A percentile compares a stretch with the other conserved stretches of the same genome.
Evolutionary conservation across 2,888 invertebrate species (phyloP).

Genomic region (Dicycla oo): DNA sequence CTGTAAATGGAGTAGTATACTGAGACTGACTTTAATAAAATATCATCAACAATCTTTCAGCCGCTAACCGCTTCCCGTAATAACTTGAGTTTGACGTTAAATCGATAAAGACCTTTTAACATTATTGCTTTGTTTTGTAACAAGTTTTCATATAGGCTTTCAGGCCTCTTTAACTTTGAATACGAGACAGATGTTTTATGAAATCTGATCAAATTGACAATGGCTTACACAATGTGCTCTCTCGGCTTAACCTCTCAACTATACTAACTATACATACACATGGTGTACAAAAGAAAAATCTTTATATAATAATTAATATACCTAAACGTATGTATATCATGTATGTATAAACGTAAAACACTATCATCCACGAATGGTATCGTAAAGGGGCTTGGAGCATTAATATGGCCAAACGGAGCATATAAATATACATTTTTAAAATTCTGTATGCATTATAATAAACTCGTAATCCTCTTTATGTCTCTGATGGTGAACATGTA

Average conservation of each 20-base stretch:
- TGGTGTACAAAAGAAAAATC: too few species aligned
- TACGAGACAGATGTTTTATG: conserved; percentile 8
- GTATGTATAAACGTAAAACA: too few species aligned
- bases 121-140: conserved; percentile 50
- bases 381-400: too few species aligned
- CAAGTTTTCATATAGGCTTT: conserved; percentile 43
- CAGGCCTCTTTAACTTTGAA: conserved; percentile 16
- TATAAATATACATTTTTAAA: too few species aligned
- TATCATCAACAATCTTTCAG: conserved; percentile 31
- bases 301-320: too few species aligned
- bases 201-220: conserved; percentile 23
- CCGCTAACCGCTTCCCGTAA: conserved; percentile 15
- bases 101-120: conserved; percentile 50
- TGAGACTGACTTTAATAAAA: not conserved
- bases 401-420: too few species aligned
- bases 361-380: too few species aligned
- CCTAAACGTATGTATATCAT: too few species aligned
- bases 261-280: too few species aligned
- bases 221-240: not conserved
- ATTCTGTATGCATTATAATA: too few species aligned
- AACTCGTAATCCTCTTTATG: too few species aligned
- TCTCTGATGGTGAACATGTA: too few species aligned
- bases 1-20: not conserved
- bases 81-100: conserved; percentile 39
- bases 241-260: conserved; percentile 1